phyloP scores from a whole-genome alignment of 30 jellyfish, hydroid and myxozoan species.

The Catostylus mosaicus region DNA sequence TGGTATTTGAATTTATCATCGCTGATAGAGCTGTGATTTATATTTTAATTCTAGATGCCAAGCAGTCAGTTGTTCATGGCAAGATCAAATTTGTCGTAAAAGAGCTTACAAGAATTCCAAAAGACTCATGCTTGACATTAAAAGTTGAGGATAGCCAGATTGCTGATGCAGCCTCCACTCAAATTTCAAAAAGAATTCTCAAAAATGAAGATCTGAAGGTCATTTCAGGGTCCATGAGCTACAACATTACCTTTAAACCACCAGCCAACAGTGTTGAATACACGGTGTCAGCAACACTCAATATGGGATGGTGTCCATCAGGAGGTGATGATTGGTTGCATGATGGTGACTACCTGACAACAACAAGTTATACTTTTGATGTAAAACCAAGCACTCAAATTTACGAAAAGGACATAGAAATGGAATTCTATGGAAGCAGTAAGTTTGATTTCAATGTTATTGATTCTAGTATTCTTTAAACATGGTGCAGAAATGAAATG shows the following conservation, averaged over 20 bases:
- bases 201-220: conserved; percentile 28
- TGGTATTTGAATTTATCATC: too few relatives aligned
- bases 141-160: conserved; percentile 38
- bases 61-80: conserved; percentile 47
- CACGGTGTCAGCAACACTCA: conserved; percentile 44
- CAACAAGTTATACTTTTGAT: conserved; percentile 16
- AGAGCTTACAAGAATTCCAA: conserved; percentile 18
- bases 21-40: too few relatives aligned
- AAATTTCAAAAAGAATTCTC: conserved; percentile 15
- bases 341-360: conserved; percentile 50
- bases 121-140: conserved; percentile 29
- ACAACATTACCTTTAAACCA: conserved; percentile 35
- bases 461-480: too few relatives aligned
- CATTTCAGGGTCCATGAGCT: not conserved
- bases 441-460: conserved; percentile 20
- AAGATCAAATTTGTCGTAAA: conserved; percentile 16
- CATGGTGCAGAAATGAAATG: too few relatives aligned
- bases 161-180: conserved; percentile 54
- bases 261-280: conserved; percentile 18
- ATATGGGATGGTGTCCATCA: conserved; percentile 55
- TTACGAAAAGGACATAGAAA: conserved; percentile 31
- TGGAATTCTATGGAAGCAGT: conserved; percentile 51
- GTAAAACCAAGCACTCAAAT: not conserved
- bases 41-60: not conserved
- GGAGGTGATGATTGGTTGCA: conserved; percentile 49